These are phyloP conservation scores for Plagodis dolabraria DNA, from an alignment of 2,888 invertebrate species.

Conservation along the genomic window DNA sequence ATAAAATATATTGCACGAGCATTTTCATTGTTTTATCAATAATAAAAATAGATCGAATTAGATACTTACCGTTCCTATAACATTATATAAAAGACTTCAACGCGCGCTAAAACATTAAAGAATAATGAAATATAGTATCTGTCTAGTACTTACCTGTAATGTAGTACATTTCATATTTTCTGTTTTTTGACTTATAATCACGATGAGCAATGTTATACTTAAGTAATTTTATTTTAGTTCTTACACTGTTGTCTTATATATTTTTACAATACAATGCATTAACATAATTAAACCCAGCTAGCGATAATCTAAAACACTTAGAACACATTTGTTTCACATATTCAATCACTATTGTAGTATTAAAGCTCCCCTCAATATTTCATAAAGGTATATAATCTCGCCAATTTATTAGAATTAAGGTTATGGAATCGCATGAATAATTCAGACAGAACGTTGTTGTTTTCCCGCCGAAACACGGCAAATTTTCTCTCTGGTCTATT, in stretches of 20 bases:
- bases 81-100: conserved; percentile 22
- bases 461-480: conserved; percentile 59
- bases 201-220: too few relatives aligned
- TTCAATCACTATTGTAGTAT: background rate
- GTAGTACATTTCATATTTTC: background rate
- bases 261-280: too few relatives aligned
- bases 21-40: too few relatives aligned
- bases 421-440: conserved; percentile 56
- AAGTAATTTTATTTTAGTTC: too few relatives aligned
- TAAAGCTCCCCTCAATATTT: conserved; percentile 19
- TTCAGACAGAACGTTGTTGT: conserved; percentile 64
- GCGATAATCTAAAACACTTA: too few relatives aligned
- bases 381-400: conserved; percentile 30
- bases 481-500: conserved; percentile 34
- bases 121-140: background rate
- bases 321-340: too few relatives aligned
- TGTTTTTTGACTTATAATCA: background rate
- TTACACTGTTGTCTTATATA: too few relatives aligned
- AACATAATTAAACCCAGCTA: too few relatives aligned
- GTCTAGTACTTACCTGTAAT: background rate
- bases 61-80: too few relatives aligned
- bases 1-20: too few relatives aligned
- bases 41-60: too few relatives aligned
- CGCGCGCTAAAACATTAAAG: conserved; percentile 7
- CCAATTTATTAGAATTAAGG: conserved; percentile 65